Conservation (phyloP, 2,113 vertebrate species). For the Danionella cerebrum region DNA sequence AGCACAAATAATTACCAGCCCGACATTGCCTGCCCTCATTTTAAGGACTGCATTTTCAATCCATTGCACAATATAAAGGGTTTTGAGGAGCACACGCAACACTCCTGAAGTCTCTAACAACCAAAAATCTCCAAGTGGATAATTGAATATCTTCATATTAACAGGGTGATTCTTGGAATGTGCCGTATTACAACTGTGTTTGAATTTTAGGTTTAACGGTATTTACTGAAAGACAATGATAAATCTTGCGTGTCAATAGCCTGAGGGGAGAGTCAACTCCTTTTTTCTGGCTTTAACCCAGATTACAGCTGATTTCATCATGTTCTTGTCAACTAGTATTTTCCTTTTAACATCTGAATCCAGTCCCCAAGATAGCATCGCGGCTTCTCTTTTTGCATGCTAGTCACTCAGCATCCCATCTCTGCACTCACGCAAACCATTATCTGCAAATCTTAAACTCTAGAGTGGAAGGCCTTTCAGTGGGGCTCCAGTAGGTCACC, state of each 20-base stretch:
- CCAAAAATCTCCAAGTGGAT: neutral
- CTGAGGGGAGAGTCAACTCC: neutral
- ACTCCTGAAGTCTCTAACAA: neutral
- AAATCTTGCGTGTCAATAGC: neutral
- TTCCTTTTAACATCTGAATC: constrained; percentile 3
- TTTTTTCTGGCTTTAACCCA: neutral
- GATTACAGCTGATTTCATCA: constrained; percentile 22
- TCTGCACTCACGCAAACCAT: too few species aligned
- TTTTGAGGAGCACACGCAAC: neutral
- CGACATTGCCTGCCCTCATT: too few species aligned
- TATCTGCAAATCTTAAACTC: too few species aligned
- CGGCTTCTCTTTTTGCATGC: neutral
- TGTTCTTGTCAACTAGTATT: constrained; percentile 15
- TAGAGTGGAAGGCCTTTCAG: too few species aligned
- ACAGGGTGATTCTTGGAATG: neutral
- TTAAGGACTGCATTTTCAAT: too few species aligned
- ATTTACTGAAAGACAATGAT: neutral
- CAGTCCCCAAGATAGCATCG: neutral
- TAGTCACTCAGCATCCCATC: neutral
- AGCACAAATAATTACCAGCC: too few species aligned
- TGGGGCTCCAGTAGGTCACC: too few species aligned
- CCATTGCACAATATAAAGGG: neutral
- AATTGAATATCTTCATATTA: neutral
- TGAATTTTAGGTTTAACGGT: neutral
- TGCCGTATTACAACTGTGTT: neutral